Evolutionary conservation across 2,888 invertebrate genomes (phyloP), one percentile per base, ranked within the genome.

Genomic region (Automeris io): DNA sequence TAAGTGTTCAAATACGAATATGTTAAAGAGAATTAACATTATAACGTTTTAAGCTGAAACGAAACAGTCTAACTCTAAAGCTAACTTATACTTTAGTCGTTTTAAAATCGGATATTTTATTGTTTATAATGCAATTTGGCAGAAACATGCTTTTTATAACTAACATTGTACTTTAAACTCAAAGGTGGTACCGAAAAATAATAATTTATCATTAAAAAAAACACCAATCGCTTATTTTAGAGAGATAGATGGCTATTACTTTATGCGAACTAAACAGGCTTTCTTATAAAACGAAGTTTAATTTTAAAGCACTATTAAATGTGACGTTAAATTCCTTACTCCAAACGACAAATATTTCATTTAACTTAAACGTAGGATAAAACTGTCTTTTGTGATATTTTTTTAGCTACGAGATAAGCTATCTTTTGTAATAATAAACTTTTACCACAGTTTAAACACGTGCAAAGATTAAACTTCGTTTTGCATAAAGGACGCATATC

Each of bases 111-210:
- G 77, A 83, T 79, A 29, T n/a, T n/a, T n/a, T n/a, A n/a, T 16
- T n/a, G 8, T 29, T 13, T 29, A 13, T 24, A 24, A 26, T 26
- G 73, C 26, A 71, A 69, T 18, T 37, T 32, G 31, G 37, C 37
- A 37, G 80, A 75, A 75, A 76, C 71, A 73, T 71, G 66, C 64
- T 71, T 71, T 71, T 67, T 68, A 74, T 66, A 81, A 72, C 82
- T 83, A 19, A 83, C 70, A 69, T 85, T 85, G 85, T 83, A 85
- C 85, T 85, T 82, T 82, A 82, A 34, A 83, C 75, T 77, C 76
- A 85, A 83, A 83, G 83, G 82, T 82, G 82, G 82, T 82, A 82
- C 80, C 80, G 70, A 81, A 80, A 78, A 77, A 81, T 80, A 80
- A 80, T 70, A 70, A 64, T 71, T 75, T 69, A 69, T 66, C 61